Evolutionary conservation across 2,797 vertebrate species (phyloP).

Genomic region (Neomorphus geoffroyi): DNA sequence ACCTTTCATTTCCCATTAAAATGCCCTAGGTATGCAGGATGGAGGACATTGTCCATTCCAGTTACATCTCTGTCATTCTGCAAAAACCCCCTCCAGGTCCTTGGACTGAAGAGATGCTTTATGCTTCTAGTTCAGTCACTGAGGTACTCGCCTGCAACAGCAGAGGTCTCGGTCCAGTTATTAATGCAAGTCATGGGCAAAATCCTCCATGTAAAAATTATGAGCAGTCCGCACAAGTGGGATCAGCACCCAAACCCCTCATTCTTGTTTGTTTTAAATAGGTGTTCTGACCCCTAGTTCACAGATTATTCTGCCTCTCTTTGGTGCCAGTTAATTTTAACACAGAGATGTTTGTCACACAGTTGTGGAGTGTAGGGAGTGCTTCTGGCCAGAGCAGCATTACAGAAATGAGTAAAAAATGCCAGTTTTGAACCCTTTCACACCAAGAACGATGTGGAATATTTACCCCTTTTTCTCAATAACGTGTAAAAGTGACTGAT

Average conservation of each 20-base stretch:
- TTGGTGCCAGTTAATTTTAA: neutral
- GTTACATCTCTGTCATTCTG: neutral
- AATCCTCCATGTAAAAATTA: neutral
- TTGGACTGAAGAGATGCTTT: neutral
- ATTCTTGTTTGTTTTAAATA: neutral
- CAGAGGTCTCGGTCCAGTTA: neutral
- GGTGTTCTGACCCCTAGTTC: neutral
- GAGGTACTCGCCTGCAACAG: neutral
- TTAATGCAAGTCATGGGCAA: neutral
- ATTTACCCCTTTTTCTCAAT: neutral
- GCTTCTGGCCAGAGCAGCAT: neutral
- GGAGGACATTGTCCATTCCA: neutral
- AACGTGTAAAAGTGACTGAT: neutral
- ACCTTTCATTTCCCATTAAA: constrained; percentile 41
- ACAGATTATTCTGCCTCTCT: neutral
- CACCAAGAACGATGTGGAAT: neutral
- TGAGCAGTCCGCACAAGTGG: neutral
- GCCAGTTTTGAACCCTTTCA: neutral
- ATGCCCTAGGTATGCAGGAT: neutral
- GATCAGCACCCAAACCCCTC: neutral
- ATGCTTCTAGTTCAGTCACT: neutral
- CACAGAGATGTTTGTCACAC: neutral
- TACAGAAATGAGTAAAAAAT: neutral
- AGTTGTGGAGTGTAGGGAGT: neutral
- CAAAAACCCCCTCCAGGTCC: neutral